Base-by-base conservation (phyloP, 2,888 invertebrate genomes). In the Thymelicus lineola region DNA sequence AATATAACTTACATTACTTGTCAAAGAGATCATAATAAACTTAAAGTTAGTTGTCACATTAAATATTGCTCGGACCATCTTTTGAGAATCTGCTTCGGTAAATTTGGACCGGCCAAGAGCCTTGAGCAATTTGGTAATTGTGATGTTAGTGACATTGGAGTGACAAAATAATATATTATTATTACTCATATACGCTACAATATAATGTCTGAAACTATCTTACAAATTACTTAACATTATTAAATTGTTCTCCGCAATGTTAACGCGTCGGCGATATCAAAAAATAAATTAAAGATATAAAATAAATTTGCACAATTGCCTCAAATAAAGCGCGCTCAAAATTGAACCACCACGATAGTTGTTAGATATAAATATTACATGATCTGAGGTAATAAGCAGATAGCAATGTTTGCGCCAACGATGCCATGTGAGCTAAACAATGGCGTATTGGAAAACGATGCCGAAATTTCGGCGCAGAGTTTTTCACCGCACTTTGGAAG, bases 21-120 rank as follows among this genome's bases (percentile, higher is more conserved):
- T 83, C 81, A 91, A 93, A 91, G 93, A 93, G 93, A 93, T 93
- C 93, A 93, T 93, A 91, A 91, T 89, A 88, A 86, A 89, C 92
- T 93, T 93, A 93, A 79, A 90, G 86, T 82, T 88, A 89, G 87
- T 87, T 87, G 90, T 90, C 90, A 89, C 88, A 86, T 69, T 69
- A 86, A 85, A 84, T 76, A 87, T 86, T 84, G 86, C 86, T 74
- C 77, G 74, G 75, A 71, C 73, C 67, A 68, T 70, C 55, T 64
- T 64, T 66, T 46, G 62, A 70, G 55, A 66, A 70, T 71, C 36
- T 59, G 57, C n/a, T 65, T 14, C 70, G 20, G 17, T 57, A 50
- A 20, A 17, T 48, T 53, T 50, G 64, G 66, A 71, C 55, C 72
- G 65, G 66, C 67, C 50, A 68, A 46, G 46, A 63, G 63, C 60